These are phyloP conservation scores for Steatornis caripensis DNA, from an alignment of 2,113 vertebrate genomes.

Conservation along the genomic window DNA sequence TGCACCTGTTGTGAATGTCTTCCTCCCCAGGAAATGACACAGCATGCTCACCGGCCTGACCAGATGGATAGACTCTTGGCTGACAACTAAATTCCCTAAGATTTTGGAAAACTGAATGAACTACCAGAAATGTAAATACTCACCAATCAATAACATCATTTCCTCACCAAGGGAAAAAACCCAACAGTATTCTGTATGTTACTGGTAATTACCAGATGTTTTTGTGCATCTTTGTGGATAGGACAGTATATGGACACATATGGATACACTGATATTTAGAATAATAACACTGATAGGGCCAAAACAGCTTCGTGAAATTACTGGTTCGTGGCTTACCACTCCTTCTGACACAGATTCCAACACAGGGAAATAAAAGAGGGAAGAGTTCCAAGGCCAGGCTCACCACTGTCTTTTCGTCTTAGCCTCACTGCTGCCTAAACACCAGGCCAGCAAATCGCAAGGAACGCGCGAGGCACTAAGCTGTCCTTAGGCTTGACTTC, in stretches of 20 bases:
- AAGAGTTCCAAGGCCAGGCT: neutral
- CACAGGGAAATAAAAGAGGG: neutral
- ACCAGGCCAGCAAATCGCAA: neutral
- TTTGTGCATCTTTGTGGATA: neutral
- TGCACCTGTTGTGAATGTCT: neutral
- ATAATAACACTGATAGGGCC: neutral
- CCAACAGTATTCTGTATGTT: neutral
- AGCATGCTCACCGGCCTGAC: neutral
- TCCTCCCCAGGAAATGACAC: neutral
- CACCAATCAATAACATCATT: neutral
- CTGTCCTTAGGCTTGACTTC: neutral
- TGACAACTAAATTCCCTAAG: neutral
- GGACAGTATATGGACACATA: rapidly evolving
- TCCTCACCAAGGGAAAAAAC: neutral
- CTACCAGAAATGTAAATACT: neutral
- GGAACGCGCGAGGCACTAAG: neutral
- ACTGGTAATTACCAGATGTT: neutral
- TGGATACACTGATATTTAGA: neutral
- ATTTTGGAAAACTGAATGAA: neutral
- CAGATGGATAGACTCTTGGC: neutral
- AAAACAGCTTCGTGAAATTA: neutral
- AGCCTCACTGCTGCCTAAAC: neutral
- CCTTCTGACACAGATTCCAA: neutral
- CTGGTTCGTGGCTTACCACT: neutral
- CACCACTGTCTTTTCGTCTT: neutral